Conservation (phyloP, 23 tunicate genomes). For the Oikopleura albicans region DNA sequence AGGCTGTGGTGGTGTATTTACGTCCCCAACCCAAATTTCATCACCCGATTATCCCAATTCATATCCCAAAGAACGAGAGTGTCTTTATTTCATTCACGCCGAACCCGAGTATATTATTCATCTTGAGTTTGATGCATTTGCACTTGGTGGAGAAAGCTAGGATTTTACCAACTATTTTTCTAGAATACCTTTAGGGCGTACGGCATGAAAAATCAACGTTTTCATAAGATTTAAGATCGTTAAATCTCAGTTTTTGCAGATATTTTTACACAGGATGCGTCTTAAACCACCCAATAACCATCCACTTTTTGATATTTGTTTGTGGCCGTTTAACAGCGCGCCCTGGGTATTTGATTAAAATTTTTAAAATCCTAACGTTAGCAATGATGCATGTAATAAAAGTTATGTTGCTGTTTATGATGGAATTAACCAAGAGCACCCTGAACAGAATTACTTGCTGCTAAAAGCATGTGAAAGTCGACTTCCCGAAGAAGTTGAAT, state of each 20-base stretch:
- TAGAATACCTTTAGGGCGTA: too few relatives aligned
- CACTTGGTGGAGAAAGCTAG: background rate
- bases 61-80: background rate
- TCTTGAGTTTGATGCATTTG: background rate
- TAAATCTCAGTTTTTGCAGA: too few relatives aligned
- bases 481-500: slow-evolving; percentile 35
- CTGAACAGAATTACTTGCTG: background rate
- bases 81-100: background rate
- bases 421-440: slow-evolving; percentile 26
- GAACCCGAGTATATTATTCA: background rate
- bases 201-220: too few relatives aligned
- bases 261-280: too few relatives aligned
- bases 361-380: too few relatives aligned
- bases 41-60: slow-evolving; percentile 13
- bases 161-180: too few relatives aligned
- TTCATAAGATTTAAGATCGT: too few relatives aligned
- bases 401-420: slow-evolving; percentile 64
- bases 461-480: slow-evolving; percentile 29
- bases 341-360: too few relatives aligned
- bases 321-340: too few relatives aligned
- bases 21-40: background rate
- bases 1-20: background rate
- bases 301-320: too few relatives aligned
- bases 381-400: slow-evolving; percentile 23
- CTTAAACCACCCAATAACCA: too few relatives aligned